Evolutionary conservation across 2,888 invertebrate species (phyloP), one percentile per base, ranked within the genome.

Genomic region (Belgica antarctica): DNA sequence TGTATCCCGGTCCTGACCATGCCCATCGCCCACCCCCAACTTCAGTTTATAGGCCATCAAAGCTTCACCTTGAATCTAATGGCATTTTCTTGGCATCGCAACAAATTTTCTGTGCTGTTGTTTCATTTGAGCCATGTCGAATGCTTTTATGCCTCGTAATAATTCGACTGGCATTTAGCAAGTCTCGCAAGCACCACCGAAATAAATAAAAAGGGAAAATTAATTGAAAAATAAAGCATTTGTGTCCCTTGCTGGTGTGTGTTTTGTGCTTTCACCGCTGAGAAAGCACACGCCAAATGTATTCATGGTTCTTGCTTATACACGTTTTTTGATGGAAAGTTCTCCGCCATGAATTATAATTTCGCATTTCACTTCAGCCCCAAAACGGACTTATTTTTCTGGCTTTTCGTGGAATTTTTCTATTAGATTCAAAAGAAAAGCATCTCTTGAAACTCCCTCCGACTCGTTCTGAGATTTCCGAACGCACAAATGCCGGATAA

Each of bases 1-100:
- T 34, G 34, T 34, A 10, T n/a, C n/a, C n/a, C n/a, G n/a, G n/a
- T n/a, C n/a, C n/a, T n/a, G n/a, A 41, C 12, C 31, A n/a, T n/a
- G n/a, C 41, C 41, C 41, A 41, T 34, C 34, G n/a, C n/a, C n/a
- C n/a, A 34, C 34, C 12, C 34, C 12, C 7, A 34, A 12, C 34
- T 34, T n/a, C 34, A 19, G 8, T 31, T 41, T 65, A 19, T 25
- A 17, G 3, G 62, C n/a, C 63, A 63, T 31, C 17, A 27, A 52
- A 28, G 15, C 28, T 66, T 66, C 66, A 68, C 68, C 68, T 68
- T 68, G 68, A 68, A 68, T 68, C 28, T 52, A 68, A 52, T 47
- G 68, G 17, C 68, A 68, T 24, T 47, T 47, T 47, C 24, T 46
- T 65, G 17, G 25, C 17, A 17, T 65, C 24, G 25, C 10, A 12